phyloP scores from a whole-genome alignment of 2,797 vertebrate genomes.

The Bradypodion pumilum region DNA sequence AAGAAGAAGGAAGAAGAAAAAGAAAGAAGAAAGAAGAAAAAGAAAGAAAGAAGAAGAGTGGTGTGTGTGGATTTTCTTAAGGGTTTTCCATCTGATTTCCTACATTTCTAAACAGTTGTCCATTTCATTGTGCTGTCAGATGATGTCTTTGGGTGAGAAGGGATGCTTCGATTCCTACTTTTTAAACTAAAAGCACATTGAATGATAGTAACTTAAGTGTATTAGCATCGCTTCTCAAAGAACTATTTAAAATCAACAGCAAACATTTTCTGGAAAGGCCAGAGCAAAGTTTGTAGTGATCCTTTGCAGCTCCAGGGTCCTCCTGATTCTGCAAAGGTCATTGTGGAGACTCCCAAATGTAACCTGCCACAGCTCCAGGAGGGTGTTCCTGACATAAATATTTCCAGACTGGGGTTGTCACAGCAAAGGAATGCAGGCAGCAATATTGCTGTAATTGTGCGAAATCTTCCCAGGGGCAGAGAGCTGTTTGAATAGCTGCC shows the following conservation, averaged over 20 bases:
- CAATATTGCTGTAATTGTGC: not conserved
- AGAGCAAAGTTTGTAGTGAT: too few species aligned
- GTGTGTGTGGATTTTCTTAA: too few species aligned
- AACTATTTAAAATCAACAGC: not conserved
- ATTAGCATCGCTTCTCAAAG: not conserved
- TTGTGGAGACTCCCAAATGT: not conserved
- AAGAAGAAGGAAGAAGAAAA: too few species aligned
- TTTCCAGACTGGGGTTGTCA: not conserved
- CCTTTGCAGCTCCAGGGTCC: too few species aligned
- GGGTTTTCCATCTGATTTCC: too few species aligned
- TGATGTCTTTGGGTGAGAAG: too few species aligned
- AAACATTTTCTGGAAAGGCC: not conserved
- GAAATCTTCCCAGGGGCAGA: not conserved
- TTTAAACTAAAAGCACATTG: not conserved
- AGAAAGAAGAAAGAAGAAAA: too few species aligned
- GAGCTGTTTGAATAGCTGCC: constrained; percentile 15
- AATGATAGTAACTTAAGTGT: not conserved
- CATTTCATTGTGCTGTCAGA: too few species aligned
- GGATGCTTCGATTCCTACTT: not conserved
- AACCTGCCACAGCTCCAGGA: too few species aligned
- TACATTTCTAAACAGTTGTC: too few species aligned
- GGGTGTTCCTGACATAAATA: not conserved
- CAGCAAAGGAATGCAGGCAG: not conserved
- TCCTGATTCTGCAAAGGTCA: not conserved
- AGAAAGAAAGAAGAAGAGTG: too few species aligned